Evolutionary conservation across 2,797 vertebrate genomes (phyloP), one percentile per base, ranked within the genome.

Genomic region (Melanotaenia nigrans): DNA sequence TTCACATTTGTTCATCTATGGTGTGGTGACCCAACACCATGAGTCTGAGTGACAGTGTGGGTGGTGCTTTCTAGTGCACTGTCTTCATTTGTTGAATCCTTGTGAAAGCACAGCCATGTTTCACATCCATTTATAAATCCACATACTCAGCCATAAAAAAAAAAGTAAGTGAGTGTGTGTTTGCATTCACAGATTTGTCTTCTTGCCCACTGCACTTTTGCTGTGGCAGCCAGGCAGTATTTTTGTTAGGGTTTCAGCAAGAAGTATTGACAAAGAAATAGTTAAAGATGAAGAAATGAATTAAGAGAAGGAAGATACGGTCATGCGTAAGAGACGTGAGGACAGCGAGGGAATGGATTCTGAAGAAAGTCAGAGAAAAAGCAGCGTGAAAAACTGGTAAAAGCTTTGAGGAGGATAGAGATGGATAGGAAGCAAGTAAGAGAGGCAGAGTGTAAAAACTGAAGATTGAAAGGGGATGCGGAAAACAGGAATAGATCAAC

Each of bases 401-500:
- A 73, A 69, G 71, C 82, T 90, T 87, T 86, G 78, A 90, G 81
- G 74, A 78, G 2, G 56, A 66, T 70, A 59, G 79, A 81, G 77
- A 83, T 71, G 77, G 73, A 89, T 73, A 24, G 71, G 68, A 77
- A 81, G 75, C 73, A 79, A 75, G 75, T 80, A 71, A 75, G 71
- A 74, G 68, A 79, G 72, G 66, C 75, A 75, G 79, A 71, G 75
- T 72, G 81, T 86, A 71, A 85, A 84, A 87, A 81, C 81, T 84
- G 75, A 82, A 84, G 86, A 88, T 83, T 84, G 81, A 86, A 84
- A 80, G 78, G 70, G 73, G 77, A 77, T 82, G 80, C 77, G 83
- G 82, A 86, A 90, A 87, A 86, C 90, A 85, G 82, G 84, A 89
- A 90, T 91, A 90, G 84, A 90, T 91, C 87, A 90, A 88, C 87